Evolutionary conservation across 2,797 vertebrate genomes (phyloP).

Genomic region (Valencia hispanica): DNA sequence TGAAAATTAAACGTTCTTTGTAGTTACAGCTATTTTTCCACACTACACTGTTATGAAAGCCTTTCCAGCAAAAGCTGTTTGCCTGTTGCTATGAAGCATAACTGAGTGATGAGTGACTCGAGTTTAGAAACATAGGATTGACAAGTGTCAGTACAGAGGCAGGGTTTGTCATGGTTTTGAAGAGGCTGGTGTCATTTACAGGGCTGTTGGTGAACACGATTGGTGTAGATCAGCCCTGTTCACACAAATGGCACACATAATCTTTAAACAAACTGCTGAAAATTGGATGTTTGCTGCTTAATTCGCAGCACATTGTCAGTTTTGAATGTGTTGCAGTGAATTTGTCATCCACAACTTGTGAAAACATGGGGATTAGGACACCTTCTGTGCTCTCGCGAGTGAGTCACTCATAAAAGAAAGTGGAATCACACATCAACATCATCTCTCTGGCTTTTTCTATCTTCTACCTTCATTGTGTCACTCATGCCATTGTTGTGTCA

Average conservation of each 20-base stretch:
- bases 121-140: constrained; percentile 27
- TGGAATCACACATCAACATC: constrained; percentile 22
- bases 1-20: constrained; percentile 1
- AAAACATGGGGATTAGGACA: constrained; percentile 29
- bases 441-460: constrained; percentile 36
- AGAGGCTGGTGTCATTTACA: constrained; percentile 28
- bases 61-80: constrained; percentile 37
- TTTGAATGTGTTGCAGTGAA: constrained; percentile 24
- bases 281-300: neutral
- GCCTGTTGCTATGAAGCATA: constrained; percentile 34
- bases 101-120: constrained; percentile 41
- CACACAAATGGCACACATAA: constrained; percentile 7
- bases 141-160: constrained; percentile 37
- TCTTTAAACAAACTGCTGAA: constrained; percentile 20
- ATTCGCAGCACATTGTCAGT: constrained; percentile 9
- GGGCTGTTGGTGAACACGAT: constrained; percentile 19
- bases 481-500: constrained; percentile 34
- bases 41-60: constrained; percentile 14
- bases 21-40: neutral
- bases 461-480: constrained; percentile 39
- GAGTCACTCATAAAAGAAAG: constrained; percentile 52
- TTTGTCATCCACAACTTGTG: constrained; percentile 39
- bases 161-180: constrained; percentile 37
- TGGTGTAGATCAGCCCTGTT: constrained; percentile 8
- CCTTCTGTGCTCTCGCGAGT: constrained; percentile 47